Base-by-base conservation (phyloP, 92 coral and sea anemone species). In the Phenganax stokvisi region DNA sequence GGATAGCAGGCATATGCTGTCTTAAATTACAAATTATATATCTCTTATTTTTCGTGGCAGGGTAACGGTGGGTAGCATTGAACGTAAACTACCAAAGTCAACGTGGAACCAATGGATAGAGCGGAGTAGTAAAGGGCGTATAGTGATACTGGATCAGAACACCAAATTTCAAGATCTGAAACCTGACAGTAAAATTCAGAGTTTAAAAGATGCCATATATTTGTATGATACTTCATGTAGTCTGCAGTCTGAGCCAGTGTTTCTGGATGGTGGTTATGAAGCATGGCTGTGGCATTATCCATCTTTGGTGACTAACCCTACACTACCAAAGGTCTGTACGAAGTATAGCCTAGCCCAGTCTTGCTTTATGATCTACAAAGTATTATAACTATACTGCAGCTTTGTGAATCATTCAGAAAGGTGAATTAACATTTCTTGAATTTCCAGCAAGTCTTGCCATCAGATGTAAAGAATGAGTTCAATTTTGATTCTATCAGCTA, bases 231-330 rank as follows among this genome's bases (percentile, higher is more conserved):
- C 98, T 1, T 82, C 87, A 80, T 88, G 92, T 81, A 63, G 85
- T n/a, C 77, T 93, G 10, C 85, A 70, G 69, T 83, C 84, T 25
- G 98, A 93, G 77, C 97, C 97, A 0, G 60, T 91, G 65, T 74
- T 93, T 71, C 92, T 93, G 76, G 98, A 93, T 85, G 98, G 98
- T 56, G 98, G 98, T 67, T 93, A 92, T 66, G 93, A 93, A 74
- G 87, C 91, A 57, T 93, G 98, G 98, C 78, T 92, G 55, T 93
- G 98, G 98, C 98, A 93, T 64, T 93, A 93, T 79, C 98, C 98
- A 16, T 93, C 98, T 11, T 74, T 93, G 52, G 93, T 96, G 10
- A 79, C 93, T 12, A 91, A 87, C 63, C 87, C 98, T 54, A 92
- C 87, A 74, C 81, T 93, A 74, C 98, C 98, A 7, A 74, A 74